phyloP scores from a whole-genome alignment of 2,113 vertebrate genomes.

The Hyla sarda region DNA sequence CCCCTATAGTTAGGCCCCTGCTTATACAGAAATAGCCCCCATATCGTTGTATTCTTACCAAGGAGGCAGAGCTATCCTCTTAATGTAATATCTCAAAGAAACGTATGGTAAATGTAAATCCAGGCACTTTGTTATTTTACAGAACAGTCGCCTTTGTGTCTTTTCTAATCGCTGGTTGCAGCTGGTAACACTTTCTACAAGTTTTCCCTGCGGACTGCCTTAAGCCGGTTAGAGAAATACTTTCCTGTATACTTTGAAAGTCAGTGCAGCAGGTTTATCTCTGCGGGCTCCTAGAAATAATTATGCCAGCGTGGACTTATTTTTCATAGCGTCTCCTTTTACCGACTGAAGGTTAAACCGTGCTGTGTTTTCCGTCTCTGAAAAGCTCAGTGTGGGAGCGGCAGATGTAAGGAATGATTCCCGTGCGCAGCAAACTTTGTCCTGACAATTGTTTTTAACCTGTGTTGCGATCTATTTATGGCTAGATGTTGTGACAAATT shows the following conservation, averaged over 20 bases:
- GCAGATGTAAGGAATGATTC: slow-evolving; percentile 38
- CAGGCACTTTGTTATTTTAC: slow-evolving; percentile 7
- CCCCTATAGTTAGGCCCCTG: too few relatives aligned
- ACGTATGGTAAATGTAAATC: not conserved
- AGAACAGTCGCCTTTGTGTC: slow-evolving; percentile 25
- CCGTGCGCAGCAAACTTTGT: not conserved
- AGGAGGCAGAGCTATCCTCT: not conserved
- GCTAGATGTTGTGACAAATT: not conserved
- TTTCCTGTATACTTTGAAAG: slow-evolving; percentile 56
- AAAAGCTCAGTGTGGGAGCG: slow-evolving; percentile 49
- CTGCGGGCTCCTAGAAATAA: slow-evolving; percentile 55
- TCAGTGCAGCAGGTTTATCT: slow-evolving; percentile 54
- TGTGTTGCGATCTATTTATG: slow-evolving; percentile 1
- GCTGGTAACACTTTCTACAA: slow-evolving; percentile 47
- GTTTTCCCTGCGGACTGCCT: slow-evolving; percentile 50
- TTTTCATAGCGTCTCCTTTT: slow-evolving; percentile 49
- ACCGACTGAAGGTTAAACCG: slow-evolving; percentile 55
- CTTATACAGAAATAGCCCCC: too few relatives aligned
- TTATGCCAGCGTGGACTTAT: slow-evolving; percentile 57
- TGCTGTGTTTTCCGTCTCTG: slow-evolving; percentile 48
- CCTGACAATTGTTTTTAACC: slow-evolving; percentile 30
- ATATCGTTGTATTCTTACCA: too few relatives aligned
- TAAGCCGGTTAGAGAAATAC: slow-evolving; percentile 54
- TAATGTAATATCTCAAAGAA: not conserved
- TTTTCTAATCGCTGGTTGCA: slow-evolving; percentile 51